A percentile compares a stretch with the other conserved stretches of the same genome.
phyloP scores from a whole-genome alignment of 1,140 invertebrate species.

The Achroia grisella region DNA sequence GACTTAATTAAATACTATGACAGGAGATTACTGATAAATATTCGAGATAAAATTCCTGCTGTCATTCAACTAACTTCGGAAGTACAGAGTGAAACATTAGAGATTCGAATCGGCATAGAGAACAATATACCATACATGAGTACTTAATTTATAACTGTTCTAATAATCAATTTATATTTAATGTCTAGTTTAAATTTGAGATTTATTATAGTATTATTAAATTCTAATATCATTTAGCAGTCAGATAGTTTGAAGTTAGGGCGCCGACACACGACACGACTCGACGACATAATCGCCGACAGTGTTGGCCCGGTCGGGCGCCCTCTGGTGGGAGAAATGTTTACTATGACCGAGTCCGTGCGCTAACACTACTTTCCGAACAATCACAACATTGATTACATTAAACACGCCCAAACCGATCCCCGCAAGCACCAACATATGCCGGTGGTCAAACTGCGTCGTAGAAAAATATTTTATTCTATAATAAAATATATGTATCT shows the following conservation, averaged over 20 bases:
- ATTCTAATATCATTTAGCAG: conserved; percentile 7
- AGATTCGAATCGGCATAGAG: too few species aligned
- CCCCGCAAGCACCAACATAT: conserved; percentile 55
- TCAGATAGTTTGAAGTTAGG: not conserved
- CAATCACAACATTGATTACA: conserved; percentile 37
- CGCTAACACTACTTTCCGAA: conserved; percentile 6
- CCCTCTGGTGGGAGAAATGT: not conserved
- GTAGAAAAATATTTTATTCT: conserved; percentile 43
- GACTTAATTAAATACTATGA: conserved; percentile 16
- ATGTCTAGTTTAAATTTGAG: not conserved
- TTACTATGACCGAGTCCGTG: conserved; percentile 1
- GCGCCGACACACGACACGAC: not conserved
- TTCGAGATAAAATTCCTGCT: not conserved
- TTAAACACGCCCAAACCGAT: conserved; percentile 18
- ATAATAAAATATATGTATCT: conserved; percentile 22
- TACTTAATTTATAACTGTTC: too few species aligned
- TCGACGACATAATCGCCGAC: not conserved
- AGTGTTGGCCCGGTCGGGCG: not conserved
- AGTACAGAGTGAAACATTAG: too few species aligned
- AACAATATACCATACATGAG: too few species aligned
- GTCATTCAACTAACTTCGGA: conserved; percentile 4
- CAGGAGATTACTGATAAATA: conserved; percentile 12
- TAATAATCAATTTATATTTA: too few species aligned
- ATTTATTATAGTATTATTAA: conserved; percentile 10
- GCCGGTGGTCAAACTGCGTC: conserved; percentile 53